These are phyloP conservation scores for Empis livida DNA, from an alignment of 2,888 invertebrate genomes.

Conservation along the genomic window DNA sequence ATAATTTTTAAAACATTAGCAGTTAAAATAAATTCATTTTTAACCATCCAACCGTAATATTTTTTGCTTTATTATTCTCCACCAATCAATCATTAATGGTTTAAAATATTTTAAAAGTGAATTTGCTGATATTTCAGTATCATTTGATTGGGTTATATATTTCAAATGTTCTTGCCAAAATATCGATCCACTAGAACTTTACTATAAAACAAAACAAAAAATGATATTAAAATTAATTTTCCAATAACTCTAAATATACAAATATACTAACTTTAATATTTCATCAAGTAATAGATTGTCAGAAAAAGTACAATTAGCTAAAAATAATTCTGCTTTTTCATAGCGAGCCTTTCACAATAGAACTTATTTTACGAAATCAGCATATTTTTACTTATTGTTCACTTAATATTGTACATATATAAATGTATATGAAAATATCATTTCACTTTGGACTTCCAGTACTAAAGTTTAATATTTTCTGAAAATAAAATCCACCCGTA, in stretches of 20 bases:
- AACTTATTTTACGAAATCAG: too few relatives aligned
- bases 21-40: neutral
- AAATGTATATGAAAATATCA: too few relatives aligned
- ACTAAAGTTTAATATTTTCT: too few relatives aligned
- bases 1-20: too few relatives aligned
- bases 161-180: neutral
- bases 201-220: neutral
- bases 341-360: too few relatives aligned
- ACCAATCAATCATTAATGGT: constrained; percentile 45
- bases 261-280: neutral
- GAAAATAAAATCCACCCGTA: too few relatives aligned
- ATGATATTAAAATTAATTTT: neutral
- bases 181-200: neutral
- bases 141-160: neutral
- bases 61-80: constrained; percentile 39
- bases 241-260: neutral
- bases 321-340: neutral
- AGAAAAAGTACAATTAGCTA: neutral
- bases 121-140: neutral
- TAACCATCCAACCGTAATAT: constrained; percentile 20
- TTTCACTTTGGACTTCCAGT: too few relatives aligned
- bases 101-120: constrained; percentile 43
- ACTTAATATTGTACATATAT: too few relatives aligned
- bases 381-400: too few relatives aligned
- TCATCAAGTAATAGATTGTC: neutral